Percentiles rank a stretch among this genome's conserved stretches.
Conservation (phyloP, 2,797 vertebrate genomes). For the Garrulus glandarius region DNA sequence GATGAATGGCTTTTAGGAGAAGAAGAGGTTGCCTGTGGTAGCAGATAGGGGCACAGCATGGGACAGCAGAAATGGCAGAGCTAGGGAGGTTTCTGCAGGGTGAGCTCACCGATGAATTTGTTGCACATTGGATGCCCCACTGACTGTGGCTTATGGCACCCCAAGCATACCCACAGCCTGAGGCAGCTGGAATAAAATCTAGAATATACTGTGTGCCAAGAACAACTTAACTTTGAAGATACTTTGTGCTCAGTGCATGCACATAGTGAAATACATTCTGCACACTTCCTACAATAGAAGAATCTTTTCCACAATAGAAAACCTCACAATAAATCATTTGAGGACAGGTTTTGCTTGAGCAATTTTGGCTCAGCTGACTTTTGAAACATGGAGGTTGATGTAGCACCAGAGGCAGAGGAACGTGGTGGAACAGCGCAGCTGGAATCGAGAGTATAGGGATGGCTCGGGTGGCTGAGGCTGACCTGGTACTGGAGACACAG, state of each 20-base stretch:
- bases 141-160: background rate
- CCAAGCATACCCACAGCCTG: background rate
- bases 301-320: too few relatives aligned
- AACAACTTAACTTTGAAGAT: background rate
- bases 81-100: background rate
- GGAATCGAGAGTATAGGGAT: background rate
- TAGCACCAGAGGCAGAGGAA: background rate
- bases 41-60: rapidly evolving
- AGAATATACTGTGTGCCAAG: background rate
- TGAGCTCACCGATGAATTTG: rapidly evolving
- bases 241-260: background rate
- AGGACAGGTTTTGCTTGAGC: background rate
- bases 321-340: background rate
- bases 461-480: rapidly evolving
- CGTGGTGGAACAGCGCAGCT: rapidly evolving
- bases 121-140: background rate
- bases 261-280: background rate
- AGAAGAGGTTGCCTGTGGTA: background rate
- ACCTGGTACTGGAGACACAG: background rate
- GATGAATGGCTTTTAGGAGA: background rate
- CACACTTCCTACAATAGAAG: too few relatives aligned
- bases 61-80: background rate
- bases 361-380: background rate
- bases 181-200: background rate
- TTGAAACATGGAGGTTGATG: background rate